These are phyloP conservation scores for Pseudopodoces humilis DNA, from an alignment of 2,113 vertebrate species.

Conservation along the genomic window DNA sequence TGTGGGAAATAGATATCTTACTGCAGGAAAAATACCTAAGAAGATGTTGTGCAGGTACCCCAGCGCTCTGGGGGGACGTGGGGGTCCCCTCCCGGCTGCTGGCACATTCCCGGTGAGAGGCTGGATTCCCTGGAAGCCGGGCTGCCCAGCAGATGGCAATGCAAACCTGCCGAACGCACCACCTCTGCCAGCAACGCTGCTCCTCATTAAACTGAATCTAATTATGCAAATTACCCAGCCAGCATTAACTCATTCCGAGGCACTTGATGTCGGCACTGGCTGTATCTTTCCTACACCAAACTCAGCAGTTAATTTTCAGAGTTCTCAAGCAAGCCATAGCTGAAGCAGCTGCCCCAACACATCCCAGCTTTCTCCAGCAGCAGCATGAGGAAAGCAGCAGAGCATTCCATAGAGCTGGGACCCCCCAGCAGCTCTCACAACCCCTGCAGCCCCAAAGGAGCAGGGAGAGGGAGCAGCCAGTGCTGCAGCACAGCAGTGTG, in stretches of 20 bases:
- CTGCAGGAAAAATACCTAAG: fast-evolving
- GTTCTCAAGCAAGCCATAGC: neutral
- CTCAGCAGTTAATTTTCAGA: neutral
- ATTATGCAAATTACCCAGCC: neutral
- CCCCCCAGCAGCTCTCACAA: neutral
- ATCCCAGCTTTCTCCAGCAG: neutral
- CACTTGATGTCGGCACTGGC: neutral
- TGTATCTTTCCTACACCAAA: neutral
- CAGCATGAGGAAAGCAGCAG: neutral
- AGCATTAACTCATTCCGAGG: neutral
- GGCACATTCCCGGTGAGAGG: neutral
- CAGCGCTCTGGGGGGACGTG: fast-evolving
- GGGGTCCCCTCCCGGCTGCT: neutral
- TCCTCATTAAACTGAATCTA: neutral
- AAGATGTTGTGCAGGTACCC: neutral
- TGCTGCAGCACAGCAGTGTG: neutral
- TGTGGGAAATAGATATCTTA: fast-evolving
- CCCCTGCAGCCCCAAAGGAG: neutral
- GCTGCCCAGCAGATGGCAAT: conserved; percentile 62
- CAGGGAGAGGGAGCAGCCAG: neutral
- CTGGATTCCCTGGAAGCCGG: neutral
- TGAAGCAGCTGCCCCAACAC: neutral
- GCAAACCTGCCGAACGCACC: neutral
- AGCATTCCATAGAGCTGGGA: fast-evolving
- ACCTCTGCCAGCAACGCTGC: neutral